Evolutionary conservation across 1,140 invertebrate genomes (phyloP), one percentile per base, ranked within the genome.

Genomic region (Goniozus legneri): DNA sequence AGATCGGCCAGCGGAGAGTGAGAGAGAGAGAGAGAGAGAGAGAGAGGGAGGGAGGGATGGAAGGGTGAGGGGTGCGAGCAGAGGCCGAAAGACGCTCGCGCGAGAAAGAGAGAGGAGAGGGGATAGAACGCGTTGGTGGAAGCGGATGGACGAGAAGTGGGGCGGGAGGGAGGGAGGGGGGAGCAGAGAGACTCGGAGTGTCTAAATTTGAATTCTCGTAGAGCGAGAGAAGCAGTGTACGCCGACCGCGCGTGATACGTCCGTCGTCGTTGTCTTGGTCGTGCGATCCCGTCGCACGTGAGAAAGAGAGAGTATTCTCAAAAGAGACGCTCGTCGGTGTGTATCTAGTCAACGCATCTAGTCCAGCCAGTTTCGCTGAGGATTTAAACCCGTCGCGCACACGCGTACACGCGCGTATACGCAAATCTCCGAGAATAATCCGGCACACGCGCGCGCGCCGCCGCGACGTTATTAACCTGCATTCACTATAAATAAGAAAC

Each of bases 331-430:
- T 52, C 55, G 32, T 4, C 57, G 50, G 21, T 50, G 54, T 51
- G 47, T 61, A 60, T 66, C 64, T 67, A 67, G 64, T 67, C 64
- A 64, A 61, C 60, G 47, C 48, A 56, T 63, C 64, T 65, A 64
- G 64, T 63, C 62, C 47, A 27, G 39, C 44, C 22, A 44, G 39
- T 19, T 44, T 6, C 24, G 24, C 24, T 10, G 24, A 4, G 24
- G 4, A 27, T n/a, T n/a, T n/a, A n/a, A n/a, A n/a, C n/a, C n/a
- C 33, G 32, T 35, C 32, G 7, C n/a, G 35, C 27, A 15, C 24
- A 42, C 40, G 13, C 40, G 36, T 18, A 44, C 21, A 30, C 27
- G 16, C 15, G 22, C 27, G n/a, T 18, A 31, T 16, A 31, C 31
- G 14, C 45, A 21, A 24, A 37, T 24, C 43, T 40, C 35, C 44